These are phyloP conservation scores for Pristionchus pacificus DNA, from an alignment of 1,140 invertebrate species.

Conservation along the genomic window DNA sequence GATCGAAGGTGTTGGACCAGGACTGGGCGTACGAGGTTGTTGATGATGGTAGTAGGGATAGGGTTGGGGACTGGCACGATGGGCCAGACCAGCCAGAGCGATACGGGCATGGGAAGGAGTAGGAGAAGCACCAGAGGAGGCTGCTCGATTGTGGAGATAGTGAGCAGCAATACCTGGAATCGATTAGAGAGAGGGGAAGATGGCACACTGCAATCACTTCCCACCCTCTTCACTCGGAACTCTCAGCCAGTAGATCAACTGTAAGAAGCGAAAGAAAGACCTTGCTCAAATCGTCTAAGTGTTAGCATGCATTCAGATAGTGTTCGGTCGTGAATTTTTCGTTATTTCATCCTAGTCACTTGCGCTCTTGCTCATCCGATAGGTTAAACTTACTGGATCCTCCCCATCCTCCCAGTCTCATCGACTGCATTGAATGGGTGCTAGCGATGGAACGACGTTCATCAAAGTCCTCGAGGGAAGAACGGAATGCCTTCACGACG, in stretches of 20 bases:
- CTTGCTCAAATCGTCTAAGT: no score
- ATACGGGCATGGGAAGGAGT: slow-evolving; percentile 17
- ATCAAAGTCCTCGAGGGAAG: slow-evolving; percentile 97
- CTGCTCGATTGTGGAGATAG: slow-evolving; percentile 13
- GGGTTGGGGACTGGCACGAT: slow-evolving; percentile 45
- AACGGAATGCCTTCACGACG: slow-evolving; percentile 99
- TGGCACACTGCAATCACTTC: no score
- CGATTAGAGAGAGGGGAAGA: no score
- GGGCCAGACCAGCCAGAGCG: slow-evolving; percentile 37
- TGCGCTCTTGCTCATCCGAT: no score
- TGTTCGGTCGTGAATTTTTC: no score
- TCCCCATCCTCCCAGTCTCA: slow-evolving; percentile 44
- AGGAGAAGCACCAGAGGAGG: slow-evolving; percentile 21
- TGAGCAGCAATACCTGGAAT: no score
- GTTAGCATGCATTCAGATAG: no score
- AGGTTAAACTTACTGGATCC: slow-evolving; percentile 7
- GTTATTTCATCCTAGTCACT: no score
- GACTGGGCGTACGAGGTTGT: slow-evolving; percentile 38
- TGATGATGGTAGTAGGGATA: slow-evolving; percentile 51
- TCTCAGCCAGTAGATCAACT: no score
- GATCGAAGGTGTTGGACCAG: slow-evolving; percentile 41
- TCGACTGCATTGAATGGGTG: slow-evolving; percentile 56
- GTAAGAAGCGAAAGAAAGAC: no score
- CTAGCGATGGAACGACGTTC: slow-evolving; percentile 77
- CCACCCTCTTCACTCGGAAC: no score